Conservation (phyloP, 2,888 invertebrate species). For the Nasonovia ribisnigri region DNA sequence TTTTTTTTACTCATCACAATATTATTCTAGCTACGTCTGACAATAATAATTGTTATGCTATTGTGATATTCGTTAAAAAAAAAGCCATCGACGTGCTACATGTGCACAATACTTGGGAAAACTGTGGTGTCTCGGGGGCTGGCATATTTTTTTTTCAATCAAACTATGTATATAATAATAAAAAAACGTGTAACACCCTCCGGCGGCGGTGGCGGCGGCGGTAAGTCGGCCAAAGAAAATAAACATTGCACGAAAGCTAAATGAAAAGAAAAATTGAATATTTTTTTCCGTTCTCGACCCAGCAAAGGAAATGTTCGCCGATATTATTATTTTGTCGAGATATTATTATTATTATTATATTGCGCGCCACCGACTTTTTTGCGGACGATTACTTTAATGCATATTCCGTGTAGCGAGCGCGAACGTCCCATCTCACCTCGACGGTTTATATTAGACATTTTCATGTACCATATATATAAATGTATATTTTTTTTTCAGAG, state of each 20-base stretch:
- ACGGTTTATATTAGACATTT: background rate
- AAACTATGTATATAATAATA: background rate
- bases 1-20: background rate
- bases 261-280: conserved; percentile 8
- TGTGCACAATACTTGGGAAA: background rate
- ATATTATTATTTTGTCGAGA: conserved; percentile 8
- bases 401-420: conserved; percentile 17
- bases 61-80: background rate
- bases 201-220: background rate
- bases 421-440: background rate
- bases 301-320: background rate
- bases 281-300: background rate
- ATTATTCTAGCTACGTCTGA: background rate
- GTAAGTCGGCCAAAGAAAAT: background rate
- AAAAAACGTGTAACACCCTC: background rate
- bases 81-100: background rate
- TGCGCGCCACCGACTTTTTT: background rate
- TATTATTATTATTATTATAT: conserved; percentile 8
- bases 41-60: background rate
- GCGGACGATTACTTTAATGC: conserved; percentile 39
- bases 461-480: background rate
- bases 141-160: conserved; percentile 23
- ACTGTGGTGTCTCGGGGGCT: background rate
- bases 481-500: background rate
- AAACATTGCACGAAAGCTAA: conserved; percentile 5